Evolutionary conservation across 2,888 invertebrate species (phyloP).

Genomic region (Alsophila aescularia): DNA sequence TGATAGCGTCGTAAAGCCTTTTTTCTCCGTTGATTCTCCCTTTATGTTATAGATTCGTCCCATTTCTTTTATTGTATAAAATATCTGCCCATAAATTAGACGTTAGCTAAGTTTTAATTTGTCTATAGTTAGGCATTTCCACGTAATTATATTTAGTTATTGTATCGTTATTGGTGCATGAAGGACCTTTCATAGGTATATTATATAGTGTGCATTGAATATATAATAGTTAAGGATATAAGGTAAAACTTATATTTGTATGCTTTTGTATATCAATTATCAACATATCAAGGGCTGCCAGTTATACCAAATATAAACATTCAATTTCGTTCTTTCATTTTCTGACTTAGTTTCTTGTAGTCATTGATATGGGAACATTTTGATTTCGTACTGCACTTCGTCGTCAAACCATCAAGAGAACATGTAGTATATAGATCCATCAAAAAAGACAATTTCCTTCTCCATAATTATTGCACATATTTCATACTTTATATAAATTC

Average conservation of each 20-base stretch:
- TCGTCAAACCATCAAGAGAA: neutral
- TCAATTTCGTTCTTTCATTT: too few species aligned
- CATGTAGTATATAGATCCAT: neutral
- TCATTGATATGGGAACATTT: neutral
- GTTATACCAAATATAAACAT: neutral
- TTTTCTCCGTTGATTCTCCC: too few species aligned
- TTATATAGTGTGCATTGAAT: slow-evolving; percentile 40
- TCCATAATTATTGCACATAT: slow-evolving; percentile 22
- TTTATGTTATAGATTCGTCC: neutral
- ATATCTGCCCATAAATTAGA: neutral
- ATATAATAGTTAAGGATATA: slow-evolving; percentile 5
- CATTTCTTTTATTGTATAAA: neutral
- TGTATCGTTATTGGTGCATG: slow-evolving; percentile 42
- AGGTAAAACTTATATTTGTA: neutral
- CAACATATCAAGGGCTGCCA: neutral
- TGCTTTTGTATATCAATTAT: neutral
- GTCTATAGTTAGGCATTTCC: slow-evolving; percentile 8
- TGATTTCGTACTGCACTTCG: neutral
- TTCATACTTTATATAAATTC: slow-evolving; percentile 17
- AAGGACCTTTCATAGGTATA: slow-evolving; percentile 27
- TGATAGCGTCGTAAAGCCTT: neutral
- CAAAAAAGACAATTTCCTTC: neutral
- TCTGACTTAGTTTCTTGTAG: neutral
- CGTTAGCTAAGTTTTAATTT: neutral
- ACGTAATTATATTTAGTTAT: slow-evolving; percentile 33